Evolutionary conservation across 1,140 invertebrate genomes (phyloP).

Genomic region (Alviniconcha marisindica): DNA sequence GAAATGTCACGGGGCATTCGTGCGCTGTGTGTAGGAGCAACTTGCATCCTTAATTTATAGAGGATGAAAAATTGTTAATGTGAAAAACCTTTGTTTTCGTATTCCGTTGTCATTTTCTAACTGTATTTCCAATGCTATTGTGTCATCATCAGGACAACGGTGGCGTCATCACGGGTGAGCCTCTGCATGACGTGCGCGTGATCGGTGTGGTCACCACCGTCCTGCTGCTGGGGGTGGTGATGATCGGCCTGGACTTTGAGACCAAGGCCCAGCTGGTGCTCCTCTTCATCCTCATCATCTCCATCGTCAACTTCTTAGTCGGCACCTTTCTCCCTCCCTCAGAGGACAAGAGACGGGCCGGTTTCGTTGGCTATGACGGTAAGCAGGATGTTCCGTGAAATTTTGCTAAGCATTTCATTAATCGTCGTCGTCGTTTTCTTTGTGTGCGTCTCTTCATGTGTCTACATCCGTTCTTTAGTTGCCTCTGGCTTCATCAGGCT

Average conservation of each 20-base stretch:
- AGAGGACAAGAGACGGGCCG: conserved; percentile 84
- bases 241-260: conserved; percentile 79
- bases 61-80: too few species aligned
- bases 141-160: conserved; percentile 57
- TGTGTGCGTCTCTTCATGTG: background rate
- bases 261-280: conserved; percentile 90
- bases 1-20: too few species aligned
- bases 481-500: too few species aligned
- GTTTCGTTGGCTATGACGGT: conserved; percentile 93
- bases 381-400: conserved; percentile 49
- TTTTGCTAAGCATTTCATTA: background rate
- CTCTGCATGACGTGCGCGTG: conserved; percentile 79
- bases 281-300: conserved; percentile 89
- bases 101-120: too few species aligned
- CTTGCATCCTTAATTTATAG: too few species aligned
- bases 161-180: conserved; percentile 65
- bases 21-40: too few species aligned
- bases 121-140: too few species aligned
- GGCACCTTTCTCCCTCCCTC: conserved; percentile 87
- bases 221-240: conserved; percentile 70
- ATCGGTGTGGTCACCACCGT: conserved; percentile 77
- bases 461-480: too few species aligned
- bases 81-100: too few species aligned
- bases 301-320: conserved; percentile 88
- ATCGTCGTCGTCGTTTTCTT: too few species aligned